A percentile compares a stretch with the other conserved stretches of the same genome.
phyloP scores from a whole-genome alignment of 2,113 vertebrate species.

The Eudyptes chrysolophus region DNA sequence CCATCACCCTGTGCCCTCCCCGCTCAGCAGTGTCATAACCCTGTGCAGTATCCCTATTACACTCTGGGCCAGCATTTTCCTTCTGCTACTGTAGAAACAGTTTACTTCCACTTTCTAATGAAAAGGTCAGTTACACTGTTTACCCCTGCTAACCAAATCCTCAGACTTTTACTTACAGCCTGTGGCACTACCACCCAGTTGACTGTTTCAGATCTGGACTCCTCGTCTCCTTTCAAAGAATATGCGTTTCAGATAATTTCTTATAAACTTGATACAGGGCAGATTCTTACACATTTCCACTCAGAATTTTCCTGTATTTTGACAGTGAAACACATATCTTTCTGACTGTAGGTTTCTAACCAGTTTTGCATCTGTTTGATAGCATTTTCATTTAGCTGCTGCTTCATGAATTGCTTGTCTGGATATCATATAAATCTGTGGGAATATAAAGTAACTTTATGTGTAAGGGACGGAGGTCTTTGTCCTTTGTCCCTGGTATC shows the following conservation, averaged over 20 bases:
- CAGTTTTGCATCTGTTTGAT: background rate
- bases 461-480: background rate
- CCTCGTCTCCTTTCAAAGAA: background rate
- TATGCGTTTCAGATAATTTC: background rate
- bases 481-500: background rate
- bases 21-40: background rate
- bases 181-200: background rate
- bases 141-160: background rate
- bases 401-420: background rate
- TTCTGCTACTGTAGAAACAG: background rate
- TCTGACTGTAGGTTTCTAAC: background rate
- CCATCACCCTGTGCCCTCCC: background rate
- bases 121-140: background rate
- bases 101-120: background rate
- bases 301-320: background rate
- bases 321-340: background rate
- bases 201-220: background rate
- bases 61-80: background rate
- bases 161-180: background rate
- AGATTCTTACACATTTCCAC: background rate
- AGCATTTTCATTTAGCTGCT: background rate
- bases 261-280: background rate
- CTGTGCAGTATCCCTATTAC: background rate
- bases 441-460: background rate
- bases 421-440: background rate